phyloP scores from a whole-genome alignment of 64 coral and sea anemone species.

The Actinia equina region DNA sequence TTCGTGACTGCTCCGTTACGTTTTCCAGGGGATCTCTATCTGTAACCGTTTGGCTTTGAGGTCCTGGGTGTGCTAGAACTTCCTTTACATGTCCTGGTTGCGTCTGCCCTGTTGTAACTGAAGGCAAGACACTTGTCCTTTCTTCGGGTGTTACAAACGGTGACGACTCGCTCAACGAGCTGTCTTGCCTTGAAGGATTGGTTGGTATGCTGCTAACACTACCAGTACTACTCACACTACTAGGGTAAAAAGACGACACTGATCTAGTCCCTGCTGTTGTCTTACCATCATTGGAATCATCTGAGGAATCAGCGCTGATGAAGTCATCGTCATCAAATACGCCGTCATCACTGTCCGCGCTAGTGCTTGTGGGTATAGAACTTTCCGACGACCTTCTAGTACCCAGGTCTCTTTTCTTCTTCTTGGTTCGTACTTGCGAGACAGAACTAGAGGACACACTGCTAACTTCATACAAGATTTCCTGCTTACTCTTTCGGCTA shows the following conservation, averaged over 20 bases:
- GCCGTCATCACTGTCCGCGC: not conserved
- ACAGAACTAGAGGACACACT: conserved; percentile 7
- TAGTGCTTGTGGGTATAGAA: not conserved
- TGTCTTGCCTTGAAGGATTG: conserved; percentile 23
- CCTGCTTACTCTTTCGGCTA: not conserved
- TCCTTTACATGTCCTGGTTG: not conserved
- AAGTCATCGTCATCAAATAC: conserved; percentile 19
- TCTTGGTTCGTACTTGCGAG: not conserved
- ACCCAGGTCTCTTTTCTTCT: not conserved
- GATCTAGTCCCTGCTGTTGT: not conserved
- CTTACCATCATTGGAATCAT: not conserved
- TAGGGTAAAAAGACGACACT: not conserved
- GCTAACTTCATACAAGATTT: conserved; percentile 3
- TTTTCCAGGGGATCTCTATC: not conserved
- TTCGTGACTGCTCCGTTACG: not conserved
- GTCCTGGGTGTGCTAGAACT: too few relatives aligned
- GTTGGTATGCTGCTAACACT: conserved; percentile 59
- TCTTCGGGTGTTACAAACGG: not conserved
- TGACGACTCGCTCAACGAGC: not conserved
- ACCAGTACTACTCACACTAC: not conserved
- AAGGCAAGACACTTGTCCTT: not conserved
- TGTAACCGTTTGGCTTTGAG: not conserved
- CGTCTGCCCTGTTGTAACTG: not conserved
- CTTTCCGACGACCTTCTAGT: not conserved
- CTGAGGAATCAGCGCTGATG: not conserved